Percentiles rank a stretch among this genome's conserved stretches.
These are phyloP conservation scores for Florisuga fusca DNA, from an alignment of 2,797 vertebrate species.

Conservation along the genomic window DNA sequence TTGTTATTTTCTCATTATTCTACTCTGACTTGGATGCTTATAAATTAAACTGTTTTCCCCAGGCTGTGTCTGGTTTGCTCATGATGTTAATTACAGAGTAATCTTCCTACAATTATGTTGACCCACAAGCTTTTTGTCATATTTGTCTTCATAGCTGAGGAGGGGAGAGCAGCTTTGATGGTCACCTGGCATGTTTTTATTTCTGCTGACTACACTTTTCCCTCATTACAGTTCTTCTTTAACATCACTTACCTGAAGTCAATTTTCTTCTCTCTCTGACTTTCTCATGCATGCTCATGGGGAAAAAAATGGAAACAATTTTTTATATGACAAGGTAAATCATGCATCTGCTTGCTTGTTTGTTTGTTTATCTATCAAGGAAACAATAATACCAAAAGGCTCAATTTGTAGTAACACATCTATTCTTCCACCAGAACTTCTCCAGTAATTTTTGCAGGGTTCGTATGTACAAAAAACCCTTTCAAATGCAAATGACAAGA, in stretches of 20 bases:
- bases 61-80: too few relatives aligned
- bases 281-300: neutral
- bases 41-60: too few relatives aligned
- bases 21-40: too few relatives aligned
- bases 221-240: too few relatives aligned
- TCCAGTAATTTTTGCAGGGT: neutral
- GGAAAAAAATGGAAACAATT: neutral
- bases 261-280: too few relatives aligned
- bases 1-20: too few relatives aligned
- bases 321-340: neutral
- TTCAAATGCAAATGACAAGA: neutral
- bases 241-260: too few relatives aligned
- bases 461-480: neutral
- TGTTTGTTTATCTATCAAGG: neutral
- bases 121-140: accelerated
- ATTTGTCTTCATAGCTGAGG: neutral
- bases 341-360: neutral
- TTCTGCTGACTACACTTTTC: too few relatives aligned
- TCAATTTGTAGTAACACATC: neutral
- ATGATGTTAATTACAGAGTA: too few relatives aligned
- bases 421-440: neutral
- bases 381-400: neutral
- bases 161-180: neutral
- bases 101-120: neutral
- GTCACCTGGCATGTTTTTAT: neutral